Percentiles rank a stretch among this genome's conserved stretches.
phyloP scores from a whole-genome alignment of 2,888 invertebrate genomes.

The Brenthis ino region DNA sequence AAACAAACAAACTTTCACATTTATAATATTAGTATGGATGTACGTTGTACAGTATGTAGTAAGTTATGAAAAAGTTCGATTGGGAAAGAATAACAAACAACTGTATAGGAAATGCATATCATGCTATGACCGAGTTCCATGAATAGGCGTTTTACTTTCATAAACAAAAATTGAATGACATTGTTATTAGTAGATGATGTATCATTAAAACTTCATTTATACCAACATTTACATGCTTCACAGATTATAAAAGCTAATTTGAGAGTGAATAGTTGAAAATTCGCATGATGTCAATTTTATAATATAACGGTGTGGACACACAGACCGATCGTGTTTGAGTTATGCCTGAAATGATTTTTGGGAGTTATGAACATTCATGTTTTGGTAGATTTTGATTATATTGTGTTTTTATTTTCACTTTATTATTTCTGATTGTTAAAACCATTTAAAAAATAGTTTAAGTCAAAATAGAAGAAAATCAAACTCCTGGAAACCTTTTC shows the following conservation, averaged over 20 bases:
- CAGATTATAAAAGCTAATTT: background rate
- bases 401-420: too few species aligned
- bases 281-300: background rate
- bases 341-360: too few species aligned
- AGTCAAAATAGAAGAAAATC: too few species aligned
- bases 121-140: background rate
- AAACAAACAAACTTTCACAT: too few species aligned
- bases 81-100: background rate
- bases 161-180: constrained; percentile 15
- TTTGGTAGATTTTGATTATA: too few species aligned
- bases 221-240: background rate
- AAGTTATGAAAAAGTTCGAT: background rate
- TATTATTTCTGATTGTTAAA: too few species aligned
- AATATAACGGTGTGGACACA: too few species aligned
- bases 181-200: constrained; percentile 11
- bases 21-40: too few species aligned
- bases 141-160: constrained; percentile 17
- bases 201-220: constrained; percentile 6
- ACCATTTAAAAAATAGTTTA: too few species aligned
- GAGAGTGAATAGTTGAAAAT: background rate
- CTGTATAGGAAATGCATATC: constrained; percentile 2
- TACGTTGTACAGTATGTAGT: background rate
- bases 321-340: too few species aligned
- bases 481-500: too few species aligned
- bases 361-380: too few species aligned